Evolutionary conservation across 64 coral and sea anemone genomes (phyloP), one percentile per base, ranked within the genome.

Genomic region (Dendrophyllia cribrosa): DNA sequence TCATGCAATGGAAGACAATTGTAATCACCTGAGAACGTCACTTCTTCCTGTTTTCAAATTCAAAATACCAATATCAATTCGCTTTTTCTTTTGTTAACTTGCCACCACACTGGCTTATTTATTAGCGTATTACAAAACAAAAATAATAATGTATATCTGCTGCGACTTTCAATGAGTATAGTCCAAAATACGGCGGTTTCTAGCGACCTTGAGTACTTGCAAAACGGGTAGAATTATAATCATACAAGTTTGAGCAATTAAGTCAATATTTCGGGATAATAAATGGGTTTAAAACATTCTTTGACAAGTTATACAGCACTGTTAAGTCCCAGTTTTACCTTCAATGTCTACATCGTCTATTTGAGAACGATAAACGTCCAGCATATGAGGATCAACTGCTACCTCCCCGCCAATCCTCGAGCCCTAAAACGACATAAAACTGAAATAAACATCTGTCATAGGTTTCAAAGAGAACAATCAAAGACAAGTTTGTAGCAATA

Each of bases 281-380:
- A 10, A 2, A 12, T 43, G 51, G 51, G n/a, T 22, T 43, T 26
- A 4, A 25, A 25, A 14, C 22, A 11, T 6, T 81, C 51, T 81
- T 74, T 16, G 12, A 74, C 20, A 43, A 63, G 24, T 55, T 19
- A 44, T 15, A 58, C 9, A 15, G 86, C 19, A 52, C 61, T 67
- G 15, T 70, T 51, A 5, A 5, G 70, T 34, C 34, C 34, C 34
- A 34, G 34, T 4, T 70, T 77, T 78, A 93, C 91, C 91, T 75
- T 83, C 51, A 66, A 93, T 93, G 9, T 93, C 91, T 66, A 85
- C 44, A 53, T 79, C 91, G 68, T 86, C 91, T 74, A 87, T 65
- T 49, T 76, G 25, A 10, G 91, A 74, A 10, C 58, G 83, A 70
- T 77, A 93, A 66, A 78, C 58, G 11, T 93, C 91, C 34, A 87